Evolutionary conservation across 2,797 vertebrate genomes (phyloP), one percentile per base, ranked within the genome.

Genomic region (Pelodytes ibericus): DNA sequence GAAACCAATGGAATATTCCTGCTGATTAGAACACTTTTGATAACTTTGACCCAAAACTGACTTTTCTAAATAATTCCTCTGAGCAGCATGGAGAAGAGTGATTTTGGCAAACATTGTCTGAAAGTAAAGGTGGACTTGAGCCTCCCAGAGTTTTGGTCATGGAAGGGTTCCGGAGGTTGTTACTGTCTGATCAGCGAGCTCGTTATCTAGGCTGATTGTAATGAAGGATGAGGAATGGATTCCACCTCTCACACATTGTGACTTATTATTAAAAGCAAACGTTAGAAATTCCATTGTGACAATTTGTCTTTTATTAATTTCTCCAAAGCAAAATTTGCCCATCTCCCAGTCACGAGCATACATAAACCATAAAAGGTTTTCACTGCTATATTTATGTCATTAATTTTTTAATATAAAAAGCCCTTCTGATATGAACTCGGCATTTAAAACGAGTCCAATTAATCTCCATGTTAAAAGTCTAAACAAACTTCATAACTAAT

Each of bases 291-390:
- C 89, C 80, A 80, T 53, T 2, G 58, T 77, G 73, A 79, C 86
- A 80, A 87, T 87, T 88, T 82, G 77, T 87, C 88, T 75, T 83
- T 84, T 89, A 91, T 90, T 90, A 87, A 89, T 90, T 91, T 89
- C 70, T 83, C 83, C 57, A 56, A 87, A 84, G 87, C 83, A 76
- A 87, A 90, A 90, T 89, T 84, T 88, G 87, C 69, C 49, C 82
- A 71, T 82, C 80, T 77, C 57, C 71, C 47, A 16, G 81, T 74
- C 88, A 84, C 18, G 81, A 85, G 83, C 80, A 85, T 86, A 83
- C 85, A 75, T 0, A 0, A 47, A 60, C n/a, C n/a, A n/a, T n/a
- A n/a, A 76, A 80, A 79, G 71, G 85, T 84, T 82, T 80, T 83
- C 87, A 79, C 83, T n/a, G 0, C 82, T 15, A 33, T 78, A 87